phyloP scores from a whole-genome alignment of 35 echinoderm and acorn worm genomes.

The Apostichopus parvimensis region DNA sequence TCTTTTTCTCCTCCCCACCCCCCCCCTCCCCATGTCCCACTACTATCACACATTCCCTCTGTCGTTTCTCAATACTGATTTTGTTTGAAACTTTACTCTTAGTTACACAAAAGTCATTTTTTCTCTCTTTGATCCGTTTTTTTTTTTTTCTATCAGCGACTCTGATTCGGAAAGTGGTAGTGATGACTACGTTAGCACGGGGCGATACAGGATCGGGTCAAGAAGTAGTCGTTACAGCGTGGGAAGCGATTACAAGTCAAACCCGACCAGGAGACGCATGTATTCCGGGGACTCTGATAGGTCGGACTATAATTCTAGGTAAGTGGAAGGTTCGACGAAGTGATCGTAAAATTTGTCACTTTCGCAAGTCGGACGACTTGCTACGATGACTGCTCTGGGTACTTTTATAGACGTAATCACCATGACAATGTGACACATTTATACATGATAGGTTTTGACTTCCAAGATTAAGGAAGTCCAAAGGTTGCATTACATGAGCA shows the following conservation, averaged over 20 bases:
- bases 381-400: too few species aligned
- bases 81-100: neutral
- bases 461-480: too few species aligned
- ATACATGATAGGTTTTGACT: too few species aligned
- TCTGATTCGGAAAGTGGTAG: conserved; percentile 7
- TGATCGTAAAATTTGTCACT: too few species aligned
- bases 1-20: neutral
- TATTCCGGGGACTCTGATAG: conserved; percentile 35
- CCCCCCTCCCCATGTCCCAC: neutral
- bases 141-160: neutral
- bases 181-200: conserved; percentile 16
- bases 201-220: conserved; percentile 9
- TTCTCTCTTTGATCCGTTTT: neutral
- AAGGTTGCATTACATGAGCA: too few species aligned
- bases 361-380: too few species aligned
- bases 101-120: neutral
- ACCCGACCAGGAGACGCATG: neutral
- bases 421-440: too few species aligned
- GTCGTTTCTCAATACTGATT: neutral
- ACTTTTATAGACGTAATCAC: too few species aligned
- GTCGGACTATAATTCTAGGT: conserved; percentile 34
- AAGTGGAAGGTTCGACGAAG: neutral
- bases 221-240: conserved; percentile 34
- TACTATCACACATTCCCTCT: neutral
- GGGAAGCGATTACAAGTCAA: neutral